Evolutionary conservation across 2,113 vertebrate genomes (phyloP).

Genomic region (Myotis yumanensis): DNA sequence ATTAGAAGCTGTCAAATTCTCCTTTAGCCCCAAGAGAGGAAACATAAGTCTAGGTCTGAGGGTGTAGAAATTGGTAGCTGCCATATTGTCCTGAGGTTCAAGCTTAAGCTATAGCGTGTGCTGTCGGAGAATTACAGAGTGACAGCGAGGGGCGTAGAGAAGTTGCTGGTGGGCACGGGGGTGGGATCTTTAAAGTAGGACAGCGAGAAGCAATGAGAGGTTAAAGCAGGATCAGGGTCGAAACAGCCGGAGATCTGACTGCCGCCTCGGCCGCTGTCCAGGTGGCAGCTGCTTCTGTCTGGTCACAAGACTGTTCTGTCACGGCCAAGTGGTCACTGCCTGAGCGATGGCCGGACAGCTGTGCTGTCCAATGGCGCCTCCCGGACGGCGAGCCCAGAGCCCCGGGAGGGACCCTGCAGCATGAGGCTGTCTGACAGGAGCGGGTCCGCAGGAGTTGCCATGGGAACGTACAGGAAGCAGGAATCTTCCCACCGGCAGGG

Average conservation of each 20-base stretch:
- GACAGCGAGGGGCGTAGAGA: fast-evolving
- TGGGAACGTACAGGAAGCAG: neutral
- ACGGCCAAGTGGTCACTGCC: neutral
- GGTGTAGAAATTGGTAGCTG: fast-evolving
- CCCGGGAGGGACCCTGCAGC: neutral
- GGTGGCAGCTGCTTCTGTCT: neutral
- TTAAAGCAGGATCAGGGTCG: fast-evolving
- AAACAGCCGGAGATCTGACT: fast-evolving
- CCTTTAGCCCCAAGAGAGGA: neutral
- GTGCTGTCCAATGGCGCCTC: neutral
- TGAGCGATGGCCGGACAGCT: no score
- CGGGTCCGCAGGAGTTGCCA: neutral
- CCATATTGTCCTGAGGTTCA: fast-evolving
- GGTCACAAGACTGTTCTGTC: neutral
- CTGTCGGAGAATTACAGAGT: neutral
- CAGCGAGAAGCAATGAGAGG: fast-evolving
- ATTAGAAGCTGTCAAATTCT: neutral
- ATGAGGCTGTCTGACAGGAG: neutral
- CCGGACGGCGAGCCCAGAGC: fast-evolving
- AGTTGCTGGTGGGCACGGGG: fast-evolving
- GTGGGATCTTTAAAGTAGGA: neutral
- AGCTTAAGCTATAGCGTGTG: fast-evolving
- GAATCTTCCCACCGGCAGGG: neutral
- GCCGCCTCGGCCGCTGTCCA: no score
- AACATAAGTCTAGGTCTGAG: neutral